Conservation (phyloP, 2,888 invertebrate genomes). For the Coelopa pilipes region DNA sequence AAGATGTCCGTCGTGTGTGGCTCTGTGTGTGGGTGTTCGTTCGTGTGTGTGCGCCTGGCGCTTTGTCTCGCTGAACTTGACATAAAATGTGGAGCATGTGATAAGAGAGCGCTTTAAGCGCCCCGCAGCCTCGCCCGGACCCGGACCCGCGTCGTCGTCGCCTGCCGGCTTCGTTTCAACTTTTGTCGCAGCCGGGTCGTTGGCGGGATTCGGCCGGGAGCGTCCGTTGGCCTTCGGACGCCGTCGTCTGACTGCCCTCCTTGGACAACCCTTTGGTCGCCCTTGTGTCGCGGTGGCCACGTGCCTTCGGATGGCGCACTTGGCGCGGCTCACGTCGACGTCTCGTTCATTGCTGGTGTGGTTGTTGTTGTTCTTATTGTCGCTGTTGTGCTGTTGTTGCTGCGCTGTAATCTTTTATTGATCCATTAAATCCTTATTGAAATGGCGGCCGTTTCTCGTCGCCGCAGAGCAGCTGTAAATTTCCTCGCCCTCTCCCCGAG, state of each 20-base stretch:
- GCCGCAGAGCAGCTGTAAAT: no score
- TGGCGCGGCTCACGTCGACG: background rate
- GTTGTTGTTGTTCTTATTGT: background rate
- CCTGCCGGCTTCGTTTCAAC: background rate
- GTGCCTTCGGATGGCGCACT: no score
- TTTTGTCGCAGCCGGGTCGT: background rate
- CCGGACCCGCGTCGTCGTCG: background rate
- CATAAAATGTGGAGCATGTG: slow-evolving; percentile 20
- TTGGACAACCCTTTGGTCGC: no score
- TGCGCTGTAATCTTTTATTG: no score
- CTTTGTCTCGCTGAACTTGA: slow-evolving; percentile 2
- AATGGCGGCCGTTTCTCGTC: no score
- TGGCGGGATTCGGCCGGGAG: no score
- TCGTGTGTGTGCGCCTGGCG: background rate
- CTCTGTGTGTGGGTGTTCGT: background rate
- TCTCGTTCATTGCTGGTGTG: background rate
- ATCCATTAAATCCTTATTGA: no score
- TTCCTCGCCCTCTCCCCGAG: no score
- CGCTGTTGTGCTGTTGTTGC: no score
- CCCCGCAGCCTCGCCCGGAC: background rate
- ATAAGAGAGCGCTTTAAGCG: slow-evolving; percentile 16
- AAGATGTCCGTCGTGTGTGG: background rate
- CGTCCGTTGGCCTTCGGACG: no score
- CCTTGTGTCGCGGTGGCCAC: no score
- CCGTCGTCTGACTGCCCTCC: no score